Base-by-base conservation (phyloP, 2,888 invertebrate species). In the Drosophila anceps region DNA sequence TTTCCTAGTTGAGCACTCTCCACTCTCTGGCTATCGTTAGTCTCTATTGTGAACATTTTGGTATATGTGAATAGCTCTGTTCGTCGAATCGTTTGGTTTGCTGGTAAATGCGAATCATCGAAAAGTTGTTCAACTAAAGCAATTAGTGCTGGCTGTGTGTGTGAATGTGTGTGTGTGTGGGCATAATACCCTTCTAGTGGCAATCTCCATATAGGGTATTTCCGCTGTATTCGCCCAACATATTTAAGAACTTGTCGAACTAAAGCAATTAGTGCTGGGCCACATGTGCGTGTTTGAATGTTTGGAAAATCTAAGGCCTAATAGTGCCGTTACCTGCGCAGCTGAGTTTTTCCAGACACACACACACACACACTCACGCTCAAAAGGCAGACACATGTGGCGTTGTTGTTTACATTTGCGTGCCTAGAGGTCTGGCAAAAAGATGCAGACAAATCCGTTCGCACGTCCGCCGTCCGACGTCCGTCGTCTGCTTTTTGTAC, bases 401-500 rank as follows among this genome's bases (percentile, higher is more conserved):
- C 63, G 18, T 18, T 58, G 58, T 76, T 76, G 76, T 78, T 76
- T 76, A 76, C 78, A 76, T 76, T 65, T 78, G 73, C 68, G 73
- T 76, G 75, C 66, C 71, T 61, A 54, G 72, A 71, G 66, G 43
- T 60, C 44, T 58, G 61, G 75, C 58, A 59, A 61, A 53, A 61
- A 53, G 54, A 69, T 24, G 62, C 58, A 61, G 62, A 69, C 20
- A 69, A 37, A 61, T 76, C 44, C 59, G 63, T 66, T 59, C 63
- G 66, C 58, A 57, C 69, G 70, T 44, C 48, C 31, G 31, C 6
- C 48, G 48, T n/a, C 48, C 15, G 24, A 3, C 43, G 44, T 44
- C 48, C n/a, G 27, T 27, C n/a, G 48, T 74, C 63, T 50, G 50
- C 63, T 35, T 29, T 64, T 54, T 57, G 80, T 73, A 83, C 83